These are phyloP conservation scores for Dipodomys ordii DNA, from an alignment of 2,113 vertebrate genomes.

Conservation along the genomic window DNA sequence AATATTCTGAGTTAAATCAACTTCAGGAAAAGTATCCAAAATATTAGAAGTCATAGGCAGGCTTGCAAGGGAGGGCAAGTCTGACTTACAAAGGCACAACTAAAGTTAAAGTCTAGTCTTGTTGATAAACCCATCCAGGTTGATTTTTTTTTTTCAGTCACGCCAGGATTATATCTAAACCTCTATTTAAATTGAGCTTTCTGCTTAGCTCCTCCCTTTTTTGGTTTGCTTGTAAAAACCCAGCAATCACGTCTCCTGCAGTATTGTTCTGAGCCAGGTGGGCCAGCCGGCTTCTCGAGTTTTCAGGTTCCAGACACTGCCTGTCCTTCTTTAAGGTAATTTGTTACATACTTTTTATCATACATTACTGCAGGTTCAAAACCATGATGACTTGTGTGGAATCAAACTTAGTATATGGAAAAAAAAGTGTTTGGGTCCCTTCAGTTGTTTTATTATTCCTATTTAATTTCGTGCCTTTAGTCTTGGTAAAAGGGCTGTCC, in stretches of 20 bases:
- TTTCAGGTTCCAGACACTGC: not conserved
- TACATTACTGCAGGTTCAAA: not conserved
- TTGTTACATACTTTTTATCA: not conserved
- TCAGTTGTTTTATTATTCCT: conserved; percentile 8
- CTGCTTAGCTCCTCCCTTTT: conserved; percentile 73
- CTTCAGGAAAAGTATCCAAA: not conserved
- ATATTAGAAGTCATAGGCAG: not conserved
- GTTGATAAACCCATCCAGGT: not conserved
- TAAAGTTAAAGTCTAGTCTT: not conserved
- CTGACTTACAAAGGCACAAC: not conserved
- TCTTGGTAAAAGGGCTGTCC: conserved; percentile 41
- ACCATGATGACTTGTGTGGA: not conserved
- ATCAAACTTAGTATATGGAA: not conserved
- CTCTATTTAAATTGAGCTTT: conserved; percentile 71
- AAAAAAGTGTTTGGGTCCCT: not conserved
- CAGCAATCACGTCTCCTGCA: conserved; percentile 66
- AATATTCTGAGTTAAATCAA: not conserved
- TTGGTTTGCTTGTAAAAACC: conserved; percentile 65
- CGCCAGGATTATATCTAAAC: conserved; percentile 8
- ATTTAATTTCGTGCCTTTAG: conserved; percentile 47
- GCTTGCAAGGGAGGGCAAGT: not conserved
- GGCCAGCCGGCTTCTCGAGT: conserved; percentile 1
- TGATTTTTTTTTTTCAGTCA: conserved; percentile 14
- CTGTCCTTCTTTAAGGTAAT: conserved; percentile 66
- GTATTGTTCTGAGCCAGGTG: conserved; percentile 66